Base-by-base conservation (phyloP, 2,888 invertebrate species). In the Sminthurides aquaticus region DNA sequence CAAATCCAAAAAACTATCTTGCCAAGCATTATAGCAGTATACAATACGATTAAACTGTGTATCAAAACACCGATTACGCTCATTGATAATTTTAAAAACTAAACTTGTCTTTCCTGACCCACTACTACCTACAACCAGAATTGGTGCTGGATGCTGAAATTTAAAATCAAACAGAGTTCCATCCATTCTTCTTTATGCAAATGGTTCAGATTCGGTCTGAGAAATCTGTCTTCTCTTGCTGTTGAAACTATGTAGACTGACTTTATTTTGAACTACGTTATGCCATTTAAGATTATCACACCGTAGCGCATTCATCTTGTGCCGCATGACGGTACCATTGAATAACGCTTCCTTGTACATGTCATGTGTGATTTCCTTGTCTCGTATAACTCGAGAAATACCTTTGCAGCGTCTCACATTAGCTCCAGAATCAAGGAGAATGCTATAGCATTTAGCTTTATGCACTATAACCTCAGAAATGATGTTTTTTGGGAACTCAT, bases 11-110 rank as follows among this genome's bases (percentile, higher is more conserved):
- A 18, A 52, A 15, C 20, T 22, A 52, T 52, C 52, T 22, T 5
- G 20, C 52, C 52, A 52, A 15, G 18, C 52, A 20, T 52, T 15
- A 20, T 18, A 52, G 20, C 52, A 52, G 5, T 5, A 52, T 15
- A 52, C 20, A 52, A 52, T 52, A 20, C 22, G 52, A 5, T 52
- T 22, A 52, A 52, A 52, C 52, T 52, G 8, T 52, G 8, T 52
- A 52, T 52, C 52, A 52, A 52, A 52, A 15, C 5, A 5, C 5
- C 5, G 5, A 22, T 52, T 20, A 20, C 52, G 18, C 3, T 52
- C 52, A 20, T 15, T 15, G 5, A 52, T 8, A 8, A 52, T 52
- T 52, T 20, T 52, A 20, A 15, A 5, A 5, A 15, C 5, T 5
- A 52, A 20, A 18, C 11, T 18, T 15, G 20, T 52, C 22, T 52